phyloP scores from a whole-genome alignment of 1,140 invertebrate species.

The Odontomachus brunneus region DNA sequence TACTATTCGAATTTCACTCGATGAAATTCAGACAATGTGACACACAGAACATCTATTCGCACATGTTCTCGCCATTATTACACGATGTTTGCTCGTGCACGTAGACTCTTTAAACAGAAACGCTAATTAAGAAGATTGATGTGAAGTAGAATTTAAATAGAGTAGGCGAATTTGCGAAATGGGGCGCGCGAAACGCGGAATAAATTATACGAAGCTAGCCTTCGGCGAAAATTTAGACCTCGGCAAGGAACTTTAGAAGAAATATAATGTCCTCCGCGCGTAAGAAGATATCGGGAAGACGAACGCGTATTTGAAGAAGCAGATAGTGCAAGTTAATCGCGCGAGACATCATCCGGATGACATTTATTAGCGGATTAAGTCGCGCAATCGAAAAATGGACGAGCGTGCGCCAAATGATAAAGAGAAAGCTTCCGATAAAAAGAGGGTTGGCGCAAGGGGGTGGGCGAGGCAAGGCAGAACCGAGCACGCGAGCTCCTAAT shows the following conservation, averaged over 20 bases:
- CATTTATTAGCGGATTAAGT: constrained; percentile 41
- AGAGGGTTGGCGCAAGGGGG: not conserved
- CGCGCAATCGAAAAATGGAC: constrained; percentile 21
- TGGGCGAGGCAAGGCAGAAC: constrained; percentile 13
- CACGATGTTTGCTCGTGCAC: too few species aligned
- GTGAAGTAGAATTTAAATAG: too few species aligned
- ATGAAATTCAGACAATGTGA: too few species aligned
- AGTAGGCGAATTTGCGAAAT: too few species aligned
- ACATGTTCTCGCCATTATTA: too few species aligned
- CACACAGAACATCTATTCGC: too few species aligned
- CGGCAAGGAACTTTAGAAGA: not conserved
- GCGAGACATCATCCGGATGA: constrained; percentile 20
- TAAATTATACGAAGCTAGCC: too few species aligned
- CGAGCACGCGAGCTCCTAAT: constrained; percentile 46
- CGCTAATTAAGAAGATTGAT: too few species aligned
- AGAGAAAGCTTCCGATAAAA: constrained; percentile 51
- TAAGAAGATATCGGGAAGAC: constrained; percentile 1
- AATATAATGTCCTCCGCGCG: not conserved
- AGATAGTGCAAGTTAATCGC: not conserved
- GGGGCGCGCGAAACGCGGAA: too few species aligned
- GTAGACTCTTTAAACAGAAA: too few species aligned
- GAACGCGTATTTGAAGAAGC: not conserved
- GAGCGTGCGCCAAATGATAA: constrained; percentile 34
- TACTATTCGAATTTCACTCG: too few species aligned
- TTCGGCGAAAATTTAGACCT: too few species aligned